phyloP scores from a whole-genome alignment of 1,140 invertebrate genomes.

The Ctenoplectra terminalis region DNA sequence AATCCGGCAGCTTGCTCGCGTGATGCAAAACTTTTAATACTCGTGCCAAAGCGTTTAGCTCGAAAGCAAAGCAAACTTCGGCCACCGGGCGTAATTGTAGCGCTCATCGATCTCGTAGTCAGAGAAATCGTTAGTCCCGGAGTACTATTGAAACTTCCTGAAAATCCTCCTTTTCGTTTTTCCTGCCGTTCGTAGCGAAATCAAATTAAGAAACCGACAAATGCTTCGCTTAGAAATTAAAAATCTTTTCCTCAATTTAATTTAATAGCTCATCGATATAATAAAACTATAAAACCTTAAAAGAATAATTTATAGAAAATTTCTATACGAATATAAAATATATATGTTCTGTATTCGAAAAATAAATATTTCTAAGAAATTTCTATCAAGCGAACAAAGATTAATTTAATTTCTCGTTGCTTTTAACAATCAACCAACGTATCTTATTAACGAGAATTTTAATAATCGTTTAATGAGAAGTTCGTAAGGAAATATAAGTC shows the following conservation, averaged over 20 bases:
- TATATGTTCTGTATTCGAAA: too few relatives aligned
- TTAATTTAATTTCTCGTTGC: too few relatives aligned
- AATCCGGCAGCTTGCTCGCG: constrained; percentile 53
- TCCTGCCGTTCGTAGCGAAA: too few relatives aligned
- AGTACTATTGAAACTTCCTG: constrained; percentile 40
- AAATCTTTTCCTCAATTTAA: background rate
- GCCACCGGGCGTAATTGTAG: constrained; percentile 55
- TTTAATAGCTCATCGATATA: too few relatives aligned
- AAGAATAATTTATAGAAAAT: too few relatives aligned
- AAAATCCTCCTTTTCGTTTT: background rate
- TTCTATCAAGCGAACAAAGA: too few relatives aligned
- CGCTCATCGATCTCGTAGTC: constrained; percentile 54
- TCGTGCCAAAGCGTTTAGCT: constrained; percentile 60
- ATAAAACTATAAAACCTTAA: too few relatives aligned
- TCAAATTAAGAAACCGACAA: background rate
- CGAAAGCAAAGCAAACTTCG: constrained; percentile 65
- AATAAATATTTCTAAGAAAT: too few relatives aligned
- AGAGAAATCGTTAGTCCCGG: constrained; percentile 49
- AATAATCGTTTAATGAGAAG: too few relatives aligned
- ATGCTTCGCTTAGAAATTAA: background rate
- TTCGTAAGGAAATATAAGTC: background rate
- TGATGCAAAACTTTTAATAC: constrained; percentile 65
- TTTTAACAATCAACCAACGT: too few relatives aligned
- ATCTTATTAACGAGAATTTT: too few relatives aligned
- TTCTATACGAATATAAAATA: too few relatives aligned